These are phyloP conservation scores for Burhinus oedicnemus DNA, from an alignment of 2,113 vertebrate genomes.

Conservation along the genomic window DNA sequence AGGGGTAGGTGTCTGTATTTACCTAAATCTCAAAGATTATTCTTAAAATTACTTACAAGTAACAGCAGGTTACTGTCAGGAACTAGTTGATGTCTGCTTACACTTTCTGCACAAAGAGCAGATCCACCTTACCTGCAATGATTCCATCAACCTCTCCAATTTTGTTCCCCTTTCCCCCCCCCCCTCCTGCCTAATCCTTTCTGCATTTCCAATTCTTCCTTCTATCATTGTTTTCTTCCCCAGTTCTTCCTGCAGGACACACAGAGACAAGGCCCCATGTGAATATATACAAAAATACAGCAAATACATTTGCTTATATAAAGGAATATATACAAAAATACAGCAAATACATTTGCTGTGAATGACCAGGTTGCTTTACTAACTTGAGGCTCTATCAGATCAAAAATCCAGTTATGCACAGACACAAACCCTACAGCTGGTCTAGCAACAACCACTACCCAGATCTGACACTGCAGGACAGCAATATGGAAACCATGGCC, in stretches of 20 bases:
- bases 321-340: not conserved
- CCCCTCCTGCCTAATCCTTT: not conserved
- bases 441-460: not conserved
- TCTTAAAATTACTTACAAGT: not conserved
- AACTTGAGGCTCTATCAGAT: not conserved
- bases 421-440: not conserved
- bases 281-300: not conserved
- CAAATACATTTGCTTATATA: not conserved
- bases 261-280: not conserved
- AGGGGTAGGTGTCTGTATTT: not conserved
- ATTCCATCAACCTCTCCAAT: not conserved
- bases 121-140: not conserved
- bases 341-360: not conserved
- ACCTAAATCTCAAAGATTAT: not conserved
- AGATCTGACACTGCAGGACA: accelerated
- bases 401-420: not conserved
- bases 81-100: not conserved
- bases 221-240: not conserved
- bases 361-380: not conserved
- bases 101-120: not conserved
- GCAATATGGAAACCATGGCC: accelerated
- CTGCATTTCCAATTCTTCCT: not conserved
- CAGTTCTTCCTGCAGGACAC: not conserved
- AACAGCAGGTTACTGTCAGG: not conserved
- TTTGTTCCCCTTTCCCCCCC: too few relatives aligned